Evolutionary conservation across 2,888 invertebrate species (phyloP).

Genomic region (Rotaria socialis): DNA sequence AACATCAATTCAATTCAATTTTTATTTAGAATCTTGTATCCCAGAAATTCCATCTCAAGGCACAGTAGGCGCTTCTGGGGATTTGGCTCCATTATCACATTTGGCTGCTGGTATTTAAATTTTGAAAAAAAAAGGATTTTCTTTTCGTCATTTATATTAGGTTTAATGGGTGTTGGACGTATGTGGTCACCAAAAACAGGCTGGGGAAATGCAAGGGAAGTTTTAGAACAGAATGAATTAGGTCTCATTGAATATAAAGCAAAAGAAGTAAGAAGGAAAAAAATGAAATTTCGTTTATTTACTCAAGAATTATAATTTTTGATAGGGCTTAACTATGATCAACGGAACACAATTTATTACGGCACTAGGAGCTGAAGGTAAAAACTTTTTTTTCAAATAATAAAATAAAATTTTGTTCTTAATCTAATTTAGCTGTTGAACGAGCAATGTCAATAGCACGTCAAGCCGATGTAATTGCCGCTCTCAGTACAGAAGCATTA

Average conservation of each 20-base stretch:
- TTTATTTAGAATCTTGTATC: constrained; percentile 64
- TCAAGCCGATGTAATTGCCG: constrained; percentile 68
- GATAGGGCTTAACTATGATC: constrained; percentile 65
- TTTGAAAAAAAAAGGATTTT: background rate
- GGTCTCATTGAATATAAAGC: constrained; percentile 64
- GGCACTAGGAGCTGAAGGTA: constrained; percentile 66
- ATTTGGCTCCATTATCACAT: constrained; percentile 68
- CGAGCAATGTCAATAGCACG: constrained; percentile 64
- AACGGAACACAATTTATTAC: constrained; percentile 70
- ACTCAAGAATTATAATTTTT: constrained; percentile 48
- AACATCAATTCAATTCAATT: background rate
- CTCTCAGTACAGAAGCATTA: constrained; percentile 67
- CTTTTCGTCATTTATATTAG: constrained; percentile 62
- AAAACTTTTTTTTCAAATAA: background rate
- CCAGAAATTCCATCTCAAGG: constrained; percentile 70
- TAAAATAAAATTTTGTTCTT: background rate
- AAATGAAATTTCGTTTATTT: background rate
- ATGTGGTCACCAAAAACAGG: constrained; percentile 69
- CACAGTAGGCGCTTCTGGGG: constrained; percentile 69
- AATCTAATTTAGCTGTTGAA: constrained; percentile 62
- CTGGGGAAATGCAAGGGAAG: constrained; percentile 66
- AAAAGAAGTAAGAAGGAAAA: constrained; percentile 63
- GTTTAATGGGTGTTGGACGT: constrained; percentile 68
- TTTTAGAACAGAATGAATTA: constrained; percentile 64
- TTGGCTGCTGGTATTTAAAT: constrained; percentile 46